Evolutionary conservation across 2,888 invertebrate genomes (phyloP).

Genomic region (Agonum fuliginosum): DNA sequence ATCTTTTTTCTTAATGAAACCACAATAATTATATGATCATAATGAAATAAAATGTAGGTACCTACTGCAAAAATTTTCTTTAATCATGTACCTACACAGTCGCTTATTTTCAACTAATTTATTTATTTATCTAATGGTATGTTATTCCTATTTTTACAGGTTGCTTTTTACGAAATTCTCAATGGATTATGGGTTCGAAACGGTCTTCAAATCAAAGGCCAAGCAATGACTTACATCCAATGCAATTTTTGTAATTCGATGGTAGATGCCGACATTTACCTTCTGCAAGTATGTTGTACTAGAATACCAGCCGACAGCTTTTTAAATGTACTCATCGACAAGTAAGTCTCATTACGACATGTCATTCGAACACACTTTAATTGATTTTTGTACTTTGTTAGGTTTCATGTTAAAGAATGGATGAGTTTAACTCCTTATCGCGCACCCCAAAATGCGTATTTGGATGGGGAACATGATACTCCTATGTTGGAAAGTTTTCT

Average conservation of each 20-base stretch:
- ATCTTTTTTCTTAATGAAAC: too few species aligned
- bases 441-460: conserved; percentile 76
- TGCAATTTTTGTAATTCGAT: conserved; percentile 99
- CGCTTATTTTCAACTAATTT: too few species aligned
- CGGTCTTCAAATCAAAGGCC: conserved; percentile 98
- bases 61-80: too few species aligned
- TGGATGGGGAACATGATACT: conserved; percentile 89
- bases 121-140: too few species aligned
- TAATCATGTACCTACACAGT: too few species aligned
- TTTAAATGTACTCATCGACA: conserved; percentile 90
- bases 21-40: too few species aligned
- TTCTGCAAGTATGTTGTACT: conserved; percentile 94
- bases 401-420: conserved; percentile 92
- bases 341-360: conserved; percentile 75
- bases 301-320: conserved; percentile 91
- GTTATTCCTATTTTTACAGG: conserved; percentile 81
- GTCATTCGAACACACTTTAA: neutral
- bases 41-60: too few species aligned
- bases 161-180: conserved; percentile 95
- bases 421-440: conserved; percentile 84
- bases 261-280: conserved; percentile 97
- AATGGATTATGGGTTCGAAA: conserved; percentile 97
- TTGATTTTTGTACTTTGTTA: conserved; percentile 67
- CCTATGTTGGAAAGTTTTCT: conserved; percentile 95
- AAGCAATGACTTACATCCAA: conserved; percentile 99